Evolutionary conservation across 2,797 vertebrate genomes (phyloP).

Genomic region (Leuciscus waleckii): DNA sequence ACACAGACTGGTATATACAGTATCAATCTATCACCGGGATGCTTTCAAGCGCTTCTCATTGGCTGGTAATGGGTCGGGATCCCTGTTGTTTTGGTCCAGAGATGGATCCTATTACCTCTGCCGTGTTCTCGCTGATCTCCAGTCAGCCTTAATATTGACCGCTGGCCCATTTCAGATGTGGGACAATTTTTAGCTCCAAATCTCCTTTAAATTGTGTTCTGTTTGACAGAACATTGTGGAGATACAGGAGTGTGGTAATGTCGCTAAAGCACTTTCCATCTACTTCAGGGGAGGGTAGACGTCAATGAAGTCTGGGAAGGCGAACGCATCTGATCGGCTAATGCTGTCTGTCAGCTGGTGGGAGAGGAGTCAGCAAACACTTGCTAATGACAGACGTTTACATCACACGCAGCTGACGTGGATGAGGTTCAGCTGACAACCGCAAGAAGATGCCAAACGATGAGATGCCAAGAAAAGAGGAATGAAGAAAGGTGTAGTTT

Average conservation of each 20-base stretch:
- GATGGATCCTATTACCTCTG: conserved; percentile 13
- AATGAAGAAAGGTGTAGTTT: conserved; percentile 11
- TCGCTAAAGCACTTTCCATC: neutral
- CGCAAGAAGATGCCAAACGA: neutral
- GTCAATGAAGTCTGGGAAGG: neutral
- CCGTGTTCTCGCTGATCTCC: neutral
- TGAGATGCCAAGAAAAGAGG: neutral
- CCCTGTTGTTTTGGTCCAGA: neutral
- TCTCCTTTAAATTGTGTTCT: neutral
- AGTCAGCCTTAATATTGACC: neutral
- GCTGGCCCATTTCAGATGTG: neutral
- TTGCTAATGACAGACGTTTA: neutral
- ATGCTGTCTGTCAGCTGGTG: neutral
- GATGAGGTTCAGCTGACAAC: neutral
- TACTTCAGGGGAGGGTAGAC: neutral
- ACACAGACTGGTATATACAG: neutral
- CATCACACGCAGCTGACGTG: neutral
- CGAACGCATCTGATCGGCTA: neutral
- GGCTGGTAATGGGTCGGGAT: neutral
- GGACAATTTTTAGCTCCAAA: neutral
- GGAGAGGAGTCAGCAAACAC: neutral
- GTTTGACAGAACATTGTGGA: neutral
- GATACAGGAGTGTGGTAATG: neutral
- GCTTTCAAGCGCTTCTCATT: neutral
- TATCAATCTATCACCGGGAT: conserved; percentile 9